Base-by-base conservation (phyloP, 2,888 invertebrate species). In the Agonopterix subpropinquella region DNA sequence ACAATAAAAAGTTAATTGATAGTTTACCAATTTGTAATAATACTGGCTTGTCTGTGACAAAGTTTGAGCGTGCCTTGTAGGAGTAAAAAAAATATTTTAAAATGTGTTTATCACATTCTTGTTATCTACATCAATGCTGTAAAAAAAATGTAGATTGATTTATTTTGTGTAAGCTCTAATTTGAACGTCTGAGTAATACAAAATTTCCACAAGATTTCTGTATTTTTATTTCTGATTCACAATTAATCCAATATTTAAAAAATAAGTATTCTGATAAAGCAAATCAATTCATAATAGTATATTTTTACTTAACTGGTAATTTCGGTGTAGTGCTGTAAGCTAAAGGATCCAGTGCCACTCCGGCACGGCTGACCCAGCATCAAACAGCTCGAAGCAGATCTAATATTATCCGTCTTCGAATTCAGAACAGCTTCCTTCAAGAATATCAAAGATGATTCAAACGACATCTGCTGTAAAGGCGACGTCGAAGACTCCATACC, bases 391-490 rank as follows among this genome's bases (percentile, higher is more conserved):
- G 98, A 97, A 0, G 98, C 96, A 10, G 96, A 96, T 36, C 89
- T 84, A 13, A 98, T 81, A 55, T 91, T 86, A 77, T 98, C 98
- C 37, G 77, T 80, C 66, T 92, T 92, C 1, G 94, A 93, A 91
- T 88, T 72, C 71, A 92, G 77, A 0, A 95, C 92, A 0, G 97
- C 95, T 49, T 92, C 92, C 63, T 92, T 93, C 56, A 99, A 84
- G 75, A 98, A 98, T 58, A 91, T 91, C 53, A 97, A 85, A 2
- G 97, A 95, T 1, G 98, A 96, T 77, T 99, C 99, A 72, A 98
- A 99, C 1, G 96, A 97, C 96, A 99, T 99, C 82, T 98, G 98
- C 76, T 99, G 99, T 11, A 99, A 80, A 0, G 98, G 97, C 0
- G 99, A 99, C 0, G 96, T 90, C n/a, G 94, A 95, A 45, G 92